phyloP scores from a whole-genome alignment of 2,797 vertebrate genomes.

The Labroides dimidiatus region DNA sequence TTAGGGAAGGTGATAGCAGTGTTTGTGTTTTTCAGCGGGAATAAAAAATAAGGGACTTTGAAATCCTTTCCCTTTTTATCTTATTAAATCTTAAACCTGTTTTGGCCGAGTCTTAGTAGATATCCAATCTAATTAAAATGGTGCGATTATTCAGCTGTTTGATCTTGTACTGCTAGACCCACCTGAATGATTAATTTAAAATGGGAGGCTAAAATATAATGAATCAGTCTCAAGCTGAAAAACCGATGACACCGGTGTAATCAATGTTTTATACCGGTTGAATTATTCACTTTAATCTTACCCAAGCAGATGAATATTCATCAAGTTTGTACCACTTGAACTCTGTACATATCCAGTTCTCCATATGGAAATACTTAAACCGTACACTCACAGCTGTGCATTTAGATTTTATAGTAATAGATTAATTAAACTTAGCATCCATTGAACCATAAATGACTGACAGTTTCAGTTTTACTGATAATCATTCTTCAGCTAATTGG shows the following conservation, averaged over 20 bases:
- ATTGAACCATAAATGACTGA: conserved; percentile 26
- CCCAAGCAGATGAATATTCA: conserved; percentile 59
- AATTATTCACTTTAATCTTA: conserved; percentile 77
- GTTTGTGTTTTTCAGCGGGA: conserved; percentile 12
- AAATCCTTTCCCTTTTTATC: conserved; percentile 13
- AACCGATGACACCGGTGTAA: conserved; percentile 50
- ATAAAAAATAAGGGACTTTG: background rate
- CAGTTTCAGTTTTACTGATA: conserved; percentile 22
- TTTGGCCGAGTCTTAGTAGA: background rate
- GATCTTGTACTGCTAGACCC: conserved; percentile 11
- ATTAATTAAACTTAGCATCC: conserved; percentile 24
- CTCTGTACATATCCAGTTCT: conserved; percentile 33
- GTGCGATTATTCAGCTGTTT: conserved; percentile 19
- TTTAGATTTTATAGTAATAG: conserved; percentile 33
- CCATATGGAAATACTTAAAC: conserved; percentile 24
- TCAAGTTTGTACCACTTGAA: conserved; percentile 55
- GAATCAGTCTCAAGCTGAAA: conserved; percentile 52
- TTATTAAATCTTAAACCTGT: conserved; percentile 2
- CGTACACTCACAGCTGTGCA: background rate
- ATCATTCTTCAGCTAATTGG: conserved; percentile 36
- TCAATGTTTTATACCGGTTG: conserved; percentile 65
- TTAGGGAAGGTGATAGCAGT: background rate
- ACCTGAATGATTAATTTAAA: conserved; percentile 36
- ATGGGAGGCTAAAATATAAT: conserved; percentile 16
- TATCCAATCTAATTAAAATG: conserved; percentile 19